phyloP scores from a whole-genome alignment of 37 sponge, comb jelly and placozoan genomes.

The Cladorhizidae sp. region DNA sequence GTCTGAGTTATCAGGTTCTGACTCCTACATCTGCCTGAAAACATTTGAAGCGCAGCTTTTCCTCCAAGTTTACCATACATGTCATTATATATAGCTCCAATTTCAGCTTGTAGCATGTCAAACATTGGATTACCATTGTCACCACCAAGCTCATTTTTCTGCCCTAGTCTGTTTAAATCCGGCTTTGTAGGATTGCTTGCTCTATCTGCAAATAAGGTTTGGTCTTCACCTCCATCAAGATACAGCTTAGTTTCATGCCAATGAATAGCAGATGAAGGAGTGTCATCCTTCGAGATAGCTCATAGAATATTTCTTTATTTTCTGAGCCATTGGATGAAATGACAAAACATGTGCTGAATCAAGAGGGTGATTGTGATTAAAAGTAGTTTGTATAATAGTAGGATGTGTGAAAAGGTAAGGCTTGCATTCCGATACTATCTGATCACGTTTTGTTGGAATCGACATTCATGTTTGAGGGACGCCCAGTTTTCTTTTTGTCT shows the following conservation, averaged over 20 bases:
- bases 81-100: constrained; percentile 30
- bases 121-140: constrained; percentile 34
- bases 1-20: too few relatives aligned
- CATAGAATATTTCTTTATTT: constrained; percentile 21
- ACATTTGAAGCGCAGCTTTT: too few relatives aligned
- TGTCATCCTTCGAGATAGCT: constrained; percentile 20
- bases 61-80: constrained; percentile 1
- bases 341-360: constrained; percentile 27
- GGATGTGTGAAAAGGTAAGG: constrained; percentile 1
- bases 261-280: constrained; percentile 19
- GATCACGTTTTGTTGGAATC: neutral
- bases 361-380: constrained; percentile 21
- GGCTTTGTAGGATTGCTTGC: constrained; percentile 18
- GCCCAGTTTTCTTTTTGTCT: neutral
- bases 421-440: neutral
- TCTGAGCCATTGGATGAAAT: constrained; percentile 18
- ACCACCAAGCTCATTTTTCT: constrained; percentile 12
- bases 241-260: constrained; percentile 18
- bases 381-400: constrained; percentile 9
- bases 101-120: constrained; percentile 25
- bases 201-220: constrained; percentile 18
- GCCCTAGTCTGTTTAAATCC: constrained; percentile 1
- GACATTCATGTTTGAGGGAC: neutral
- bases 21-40: neutral
- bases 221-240: constrained; percentile 19